Conservation (phyloP, 2,797 vertebrate species). For the Halcyon chelicuti region DNA sequence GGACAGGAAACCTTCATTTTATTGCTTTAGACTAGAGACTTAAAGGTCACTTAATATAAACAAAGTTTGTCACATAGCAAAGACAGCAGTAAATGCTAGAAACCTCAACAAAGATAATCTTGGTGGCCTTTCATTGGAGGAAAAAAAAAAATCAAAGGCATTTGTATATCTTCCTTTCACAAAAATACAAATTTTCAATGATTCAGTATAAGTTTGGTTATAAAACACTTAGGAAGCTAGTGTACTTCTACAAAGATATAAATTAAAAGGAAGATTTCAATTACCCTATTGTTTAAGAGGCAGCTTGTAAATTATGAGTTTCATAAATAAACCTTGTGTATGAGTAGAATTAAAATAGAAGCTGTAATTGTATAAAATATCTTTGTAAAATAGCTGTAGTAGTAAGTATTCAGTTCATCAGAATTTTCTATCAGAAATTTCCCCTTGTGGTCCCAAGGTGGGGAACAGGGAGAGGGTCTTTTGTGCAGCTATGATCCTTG, state of each 20-base stretch:
- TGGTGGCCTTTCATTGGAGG: neutral
- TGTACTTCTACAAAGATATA: neutral
- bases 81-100: slow-evolving; percentile 56
- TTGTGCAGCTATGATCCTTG: too few relatives aligned
- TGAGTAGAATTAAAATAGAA: slow-evolving; percentile 7
- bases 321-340: neutral
- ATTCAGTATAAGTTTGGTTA: neutral
- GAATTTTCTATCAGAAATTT: too few relatives aligned
- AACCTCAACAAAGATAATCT: slow-evolving; percentile 51
- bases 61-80: neutral
- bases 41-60: slow-evolving; percentile 78
- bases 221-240: neutral
- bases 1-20: slow-evolving; percentile 79
- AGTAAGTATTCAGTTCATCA: neutral
- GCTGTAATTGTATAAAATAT: neutral
- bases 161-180: neutral
- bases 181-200: neutral
- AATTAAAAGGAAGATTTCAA: neutral
- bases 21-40: slow-evolving; percentile 75
- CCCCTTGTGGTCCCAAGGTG: too few relatives aligned
- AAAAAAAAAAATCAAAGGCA: neutral
- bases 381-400: neutral
- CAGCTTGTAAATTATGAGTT: neutral
- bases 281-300: neutral
- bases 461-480: too few relatives aligned